These are phyloP conservation scores for Callopanchax toddi DNA, from an alignment of 2,113 vertebrate species.

Conservation along the genomic window DNA sequence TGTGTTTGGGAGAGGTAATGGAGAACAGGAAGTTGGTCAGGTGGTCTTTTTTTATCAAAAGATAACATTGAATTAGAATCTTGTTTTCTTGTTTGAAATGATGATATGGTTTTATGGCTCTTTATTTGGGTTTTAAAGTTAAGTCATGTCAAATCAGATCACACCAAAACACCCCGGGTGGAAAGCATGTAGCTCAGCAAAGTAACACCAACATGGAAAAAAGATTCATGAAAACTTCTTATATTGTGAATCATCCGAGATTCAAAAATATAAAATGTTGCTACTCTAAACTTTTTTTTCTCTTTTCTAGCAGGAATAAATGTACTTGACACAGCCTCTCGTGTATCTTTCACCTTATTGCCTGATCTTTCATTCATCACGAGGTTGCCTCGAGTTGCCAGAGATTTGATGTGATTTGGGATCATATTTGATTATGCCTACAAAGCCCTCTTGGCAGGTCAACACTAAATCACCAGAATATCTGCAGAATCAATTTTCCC, in stretches of 20 bases:
- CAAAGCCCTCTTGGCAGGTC: constrained; percentile 21
- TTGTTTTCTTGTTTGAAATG: background rate
- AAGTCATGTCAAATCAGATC: background rate
- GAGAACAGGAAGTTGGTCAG: background rate
- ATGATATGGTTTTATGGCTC: background rate
- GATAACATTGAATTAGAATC: background rate
- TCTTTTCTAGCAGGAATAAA: no score
- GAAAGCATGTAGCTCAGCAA: no score
- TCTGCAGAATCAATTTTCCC: constrained; percentile 21
- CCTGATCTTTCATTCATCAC: constrained; percentile 26
- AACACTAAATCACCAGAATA: constrained; percentile 39
- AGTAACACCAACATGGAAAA: no score
- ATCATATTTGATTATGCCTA: constrained; percentile 32
- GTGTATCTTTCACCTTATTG: background rate
- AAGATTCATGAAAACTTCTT: no score
- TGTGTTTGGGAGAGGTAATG: constrained; percentile 9
- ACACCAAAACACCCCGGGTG: background rate
- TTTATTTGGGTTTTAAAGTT: background rate
- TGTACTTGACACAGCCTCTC: no score
- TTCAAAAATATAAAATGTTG: no score
- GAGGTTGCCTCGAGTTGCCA: constrained; percentile 26
- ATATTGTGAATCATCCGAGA: no score
- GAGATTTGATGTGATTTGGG: constrained; percentile 39
- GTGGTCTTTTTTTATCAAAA: background rate
- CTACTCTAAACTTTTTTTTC: no score